Conservation (phyloP, 2,113 vertebrate genomes). For the Dunckerocampus dactyliophorus region DNA sequence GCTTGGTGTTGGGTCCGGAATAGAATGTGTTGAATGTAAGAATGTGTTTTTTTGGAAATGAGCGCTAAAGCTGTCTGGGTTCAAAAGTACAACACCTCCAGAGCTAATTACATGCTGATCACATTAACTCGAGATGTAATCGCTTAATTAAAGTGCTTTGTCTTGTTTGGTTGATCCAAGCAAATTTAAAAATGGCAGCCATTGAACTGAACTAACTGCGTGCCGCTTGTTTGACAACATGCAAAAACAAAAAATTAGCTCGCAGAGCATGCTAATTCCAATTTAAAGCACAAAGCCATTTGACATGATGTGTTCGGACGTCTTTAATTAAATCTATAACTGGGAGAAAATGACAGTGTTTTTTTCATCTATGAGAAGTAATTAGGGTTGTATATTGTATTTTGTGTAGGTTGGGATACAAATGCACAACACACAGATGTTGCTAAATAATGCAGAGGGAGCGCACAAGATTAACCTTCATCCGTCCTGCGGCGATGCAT, state of each 20-base stretch:
- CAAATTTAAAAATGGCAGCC: background rate
- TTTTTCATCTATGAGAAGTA: slow-evolving; percentile 5
- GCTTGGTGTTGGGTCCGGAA: too few species aligned
- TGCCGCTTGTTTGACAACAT: background rate
- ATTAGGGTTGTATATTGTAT: slow-evolving; percentile 14
- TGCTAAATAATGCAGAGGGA: slow-evolving; percentile 47
- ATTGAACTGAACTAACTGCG: background rate
- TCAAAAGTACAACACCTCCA: slow-evolving; percentile 3
- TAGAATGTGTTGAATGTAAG: background rate
- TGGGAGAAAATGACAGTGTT: background rate
- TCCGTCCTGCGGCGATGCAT: slow-evolving; percentile 35
- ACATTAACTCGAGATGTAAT: slow-evolving; percentile 7
- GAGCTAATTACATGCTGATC: slow-evolving; percentile 9
- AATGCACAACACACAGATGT: slow-evolving; percentile 8
- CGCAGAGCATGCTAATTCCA: background rate
- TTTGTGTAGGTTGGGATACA: background rate
- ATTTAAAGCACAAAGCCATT: background rate
- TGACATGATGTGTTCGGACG: background rate
- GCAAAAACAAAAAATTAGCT: background rate
- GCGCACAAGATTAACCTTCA: slow-evolving; percentile 45
- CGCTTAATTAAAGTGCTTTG: slow-evolving; percentile 6
- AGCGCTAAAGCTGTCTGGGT: background rate
- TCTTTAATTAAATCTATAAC: background rate
- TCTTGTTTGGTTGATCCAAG: slow-evolving; percentile 1
- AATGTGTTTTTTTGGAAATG: background rate